Percentiles rank a stretch among this genome's conserved stretches.
Evolutionary conservation across 2,797 vertebrate species (phyloP).

Genomic region (Oophaga sylvatica): DNA sequence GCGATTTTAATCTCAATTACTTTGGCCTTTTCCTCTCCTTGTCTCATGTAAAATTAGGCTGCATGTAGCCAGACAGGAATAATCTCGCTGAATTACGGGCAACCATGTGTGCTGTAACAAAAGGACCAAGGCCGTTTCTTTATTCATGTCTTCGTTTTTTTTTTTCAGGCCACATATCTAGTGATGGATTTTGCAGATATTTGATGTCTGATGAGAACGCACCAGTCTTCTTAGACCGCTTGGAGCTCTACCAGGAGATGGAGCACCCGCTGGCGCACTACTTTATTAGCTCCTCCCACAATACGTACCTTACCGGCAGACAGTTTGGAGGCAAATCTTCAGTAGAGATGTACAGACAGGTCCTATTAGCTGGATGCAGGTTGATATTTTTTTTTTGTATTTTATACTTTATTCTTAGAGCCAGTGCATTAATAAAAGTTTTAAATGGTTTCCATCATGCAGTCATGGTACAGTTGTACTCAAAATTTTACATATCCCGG

Average conservation of each 20-base stretch:
- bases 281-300: slow-evolving; percentile 98
- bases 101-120: not conserved
- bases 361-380: slow-evolving; percentile 97
- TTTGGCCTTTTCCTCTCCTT: slow-evolving; percentile 26
- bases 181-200: slow-evolving; percentile 95
- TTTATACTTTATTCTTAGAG: not conserved
- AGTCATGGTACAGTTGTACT: not conserved
- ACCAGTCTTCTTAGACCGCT: slow-evolving; percentile 92
- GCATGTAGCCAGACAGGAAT: not conserved
- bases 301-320: slow-evolving; percentile 94
- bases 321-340: slow-evolving; percentile 98
- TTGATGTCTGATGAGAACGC: slow-evolving; percentile 99
- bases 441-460: not conserved
- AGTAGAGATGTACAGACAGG: slow-evolving; percentile 97
- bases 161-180: slow-evolving; percentile 86
- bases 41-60: slow-evolving; percentile 4
- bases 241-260: slow-evolving; percentile 98
- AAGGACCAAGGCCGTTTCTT: not conserved
- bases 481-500: too few relatives aligned
- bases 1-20: slow-evolving; percentile 15
- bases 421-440: not conserved
- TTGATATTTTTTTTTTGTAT: slow-evolving; percentile 64
- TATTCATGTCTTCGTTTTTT: slow-evolving; percentile 15
- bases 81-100: not conserved
- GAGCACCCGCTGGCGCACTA: slow-evolving; percentile 95